Evolutionary conservation across 2,113 vertebrate genomes (phyloP).

Genomic region (Phoenicopterus ruber): DNA sequence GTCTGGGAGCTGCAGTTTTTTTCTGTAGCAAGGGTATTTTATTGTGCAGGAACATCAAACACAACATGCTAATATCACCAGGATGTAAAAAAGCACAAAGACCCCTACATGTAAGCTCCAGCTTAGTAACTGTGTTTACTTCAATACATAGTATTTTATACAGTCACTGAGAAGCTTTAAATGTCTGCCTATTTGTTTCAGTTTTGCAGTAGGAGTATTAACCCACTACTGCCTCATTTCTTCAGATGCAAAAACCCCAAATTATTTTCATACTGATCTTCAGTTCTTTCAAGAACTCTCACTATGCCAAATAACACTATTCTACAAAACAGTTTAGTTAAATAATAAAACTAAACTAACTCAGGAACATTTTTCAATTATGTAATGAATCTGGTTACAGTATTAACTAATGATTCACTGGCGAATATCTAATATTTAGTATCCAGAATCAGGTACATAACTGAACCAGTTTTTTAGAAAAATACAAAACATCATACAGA

Average conservation of each 20-base stretch:
- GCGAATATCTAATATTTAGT: background rate
- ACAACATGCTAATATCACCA: background rate
- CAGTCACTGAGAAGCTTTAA: background rate
- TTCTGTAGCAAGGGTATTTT: background rate
- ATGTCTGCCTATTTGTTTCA: background rate
- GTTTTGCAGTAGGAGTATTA: background rate
- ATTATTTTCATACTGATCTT: background rate
- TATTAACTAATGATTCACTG: background rate
- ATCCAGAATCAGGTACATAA: background rate
- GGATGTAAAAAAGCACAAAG: background rate
- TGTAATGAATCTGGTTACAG: background rate
- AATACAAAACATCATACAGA: background rate
- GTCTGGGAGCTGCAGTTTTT: background rate
- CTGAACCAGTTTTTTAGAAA: background rate
- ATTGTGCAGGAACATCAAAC: background rate
- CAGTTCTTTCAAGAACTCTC: background rate
- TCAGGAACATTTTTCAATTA: background rate
- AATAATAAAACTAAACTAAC: conserved; percentile 8
- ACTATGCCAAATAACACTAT: background rate
- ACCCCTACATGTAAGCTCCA: background rate
- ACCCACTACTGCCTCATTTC: background rate
- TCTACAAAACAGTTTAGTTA: background rate
- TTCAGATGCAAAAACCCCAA: background rate
- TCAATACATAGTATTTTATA: background rate
- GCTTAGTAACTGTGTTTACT: background rate